Evolutionary conservation across 2,888 invertebrate species (phyloP), one percentile per base, ranked within the genome.

Genomic region (Drosophila rellima): DNA sequence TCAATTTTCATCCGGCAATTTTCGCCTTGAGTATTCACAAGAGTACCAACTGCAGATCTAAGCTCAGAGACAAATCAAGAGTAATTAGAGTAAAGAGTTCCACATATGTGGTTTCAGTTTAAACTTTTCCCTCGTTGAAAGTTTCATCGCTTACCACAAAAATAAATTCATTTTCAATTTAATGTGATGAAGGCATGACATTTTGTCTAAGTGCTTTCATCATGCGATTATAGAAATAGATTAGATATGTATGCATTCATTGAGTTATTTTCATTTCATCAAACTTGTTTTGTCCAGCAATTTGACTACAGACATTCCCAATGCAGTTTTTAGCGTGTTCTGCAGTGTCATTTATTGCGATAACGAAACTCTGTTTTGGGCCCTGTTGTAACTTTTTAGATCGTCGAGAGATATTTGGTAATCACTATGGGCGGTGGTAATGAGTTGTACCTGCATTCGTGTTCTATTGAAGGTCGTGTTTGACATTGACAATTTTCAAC

Each of bases 401-500:
- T 74, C 59, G 62, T 40, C 18, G 17, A 35, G 33, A 51, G 78
- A 74, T 78, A 47, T 78, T 73, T 26, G 26, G 50, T 47, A 78
- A 74, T 63, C 42, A n/a, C 3, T 17, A 31, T 26, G 45, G 18
- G 17, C 13, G 33, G 26, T 42, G 15, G n/a, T 57, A 55, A 76
- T 61, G 59, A 64, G 29, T 44, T 60, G 52, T 42, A 44, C 33
- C 56, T 47, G 71, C 31, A 44, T 61, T 29, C 64, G 51, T 78
- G 64, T 75, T 74, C 60, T 69, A 17, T 20, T 50, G 63, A 69
- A 75, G 78, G 74, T 64, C 74, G 54, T 13, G 54, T 23, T 44
- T 73, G 61, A 37, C 68, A 48, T 15, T n/a, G 48, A 45, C 42
- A 42, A 42, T 26, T 26, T 7, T 26, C 26, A 26, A 26, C 7